Evolutionary conservation across 2,113 vertebrate genomes (phyloP).

Genomic region (Larimichthys polyactis): DNA sequence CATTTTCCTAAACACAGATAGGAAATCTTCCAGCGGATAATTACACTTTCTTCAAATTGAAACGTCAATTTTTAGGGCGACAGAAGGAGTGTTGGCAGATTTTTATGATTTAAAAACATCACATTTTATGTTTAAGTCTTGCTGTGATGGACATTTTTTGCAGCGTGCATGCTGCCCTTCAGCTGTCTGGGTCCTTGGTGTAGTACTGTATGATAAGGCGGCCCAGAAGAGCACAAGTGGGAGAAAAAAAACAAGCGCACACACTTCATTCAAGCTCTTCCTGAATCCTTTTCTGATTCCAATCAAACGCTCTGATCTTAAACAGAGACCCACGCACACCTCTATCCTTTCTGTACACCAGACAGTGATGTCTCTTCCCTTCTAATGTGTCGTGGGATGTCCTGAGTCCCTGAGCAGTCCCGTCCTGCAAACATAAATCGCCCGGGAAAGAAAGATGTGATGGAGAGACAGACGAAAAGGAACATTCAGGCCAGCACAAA

Average conservation of each 20-base stretch:
- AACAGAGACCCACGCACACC: neutral
- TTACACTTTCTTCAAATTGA: neutral
- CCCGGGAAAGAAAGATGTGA: slow-evolving; percentile 4
- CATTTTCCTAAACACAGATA: slow-evolving; percentile 5
- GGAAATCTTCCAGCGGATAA: slow-evolving; percentile 22
- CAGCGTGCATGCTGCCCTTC: slow-evolving; percentile 55
- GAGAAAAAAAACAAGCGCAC: neutral
- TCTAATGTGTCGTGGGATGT: slow-evolving; percentile 45
- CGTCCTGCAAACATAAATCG: slow-evolving; percentile 41
- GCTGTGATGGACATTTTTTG: slow-evolving; percentile 16
- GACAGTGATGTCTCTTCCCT: slow-evolving; percentile 15
- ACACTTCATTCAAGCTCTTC: slow-evolving; percentile 15
- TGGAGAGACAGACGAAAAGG: slow-evolving; percentile 10
- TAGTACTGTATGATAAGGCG: slow-evolving; percentile 23
- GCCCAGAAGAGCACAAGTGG: slow-evolving; percentile 24
- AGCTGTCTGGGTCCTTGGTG: slow-evolving; percentile 45
- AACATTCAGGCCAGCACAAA: slow-evolving; percentile 15
- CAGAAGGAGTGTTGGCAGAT: neutral
- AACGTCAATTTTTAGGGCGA: neutral
- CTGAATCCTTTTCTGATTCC: slow-evolving; percentile 1
- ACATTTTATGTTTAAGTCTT: neutral
- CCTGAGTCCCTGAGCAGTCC: slow-evolving; percentile 22
- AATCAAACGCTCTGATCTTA: slow-evolving; percentile 16
- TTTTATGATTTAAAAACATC: neutral
- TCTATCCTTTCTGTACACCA: slow-evolving; percentile 15